Percentiles rank a stretch among this genome's conserved stretches.
Conservation (phyloP, 35 echinoderm and acorn worm species). For the Ophioderma brevispina region DNA sequence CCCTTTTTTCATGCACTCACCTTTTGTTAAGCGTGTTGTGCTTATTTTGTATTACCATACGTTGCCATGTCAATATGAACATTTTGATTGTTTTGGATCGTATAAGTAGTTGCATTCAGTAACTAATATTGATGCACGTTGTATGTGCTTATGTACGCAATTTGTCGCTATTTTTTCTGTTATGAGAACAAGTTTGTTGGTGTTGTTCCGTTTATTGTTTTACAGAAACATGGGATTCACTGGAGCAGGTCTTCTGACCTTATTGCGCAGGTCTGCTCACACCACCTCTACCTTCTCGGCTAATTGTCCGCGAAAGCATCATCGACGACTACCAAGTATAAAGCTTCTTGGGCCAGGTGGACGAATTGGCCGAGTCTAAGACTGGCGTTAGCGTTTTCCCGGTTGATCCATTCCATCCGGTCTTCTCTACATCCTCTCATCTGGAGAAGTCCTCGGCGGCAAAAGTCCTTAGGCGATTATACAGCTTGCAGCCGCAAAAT, state of each 20-base stretch:
- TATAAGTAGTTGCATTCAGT: not conserved
- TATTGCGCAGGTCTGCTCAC: not conserved
- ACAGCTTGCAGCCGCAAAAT: not conserved
- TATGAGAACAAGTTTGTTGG: too few species aligned
- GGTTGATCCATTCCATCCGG: not conserved
- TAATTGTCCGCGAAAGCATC: not conserved
- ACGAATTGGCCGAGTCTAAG: constrained; percentile 5
- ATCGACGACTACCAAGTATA: not conserved
- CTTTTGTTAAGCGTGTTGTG: too few species aligned
- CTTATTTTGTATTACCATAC: not conserved
- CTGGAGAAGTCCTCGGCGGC: not conserved
- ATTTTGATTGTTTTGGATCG: not conserved
- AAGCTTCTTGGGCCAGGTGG: not conserved
- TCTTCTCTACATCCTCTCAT: not conserved
- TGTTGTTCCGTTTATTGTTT: not conserved
- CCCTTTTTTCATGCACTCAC: too few species aligned
- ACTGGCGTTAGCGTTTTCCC: not conserved
- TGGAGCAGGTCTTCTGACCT: not conserved
- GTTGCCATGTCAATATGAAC: not conserved
- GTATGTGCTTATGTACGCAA: not conserved
- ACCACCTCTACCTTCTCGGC: not conserved
- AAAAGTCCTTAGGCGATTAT: not conserved
- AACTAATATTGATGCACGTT: not conserved
- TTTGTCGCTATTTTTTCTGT: too few species aligned
- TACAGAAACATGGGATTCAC: not conserved